Conservation (phyloP, 2,113 vertebrate species). For the Hippocampus zosterae region DNA sequence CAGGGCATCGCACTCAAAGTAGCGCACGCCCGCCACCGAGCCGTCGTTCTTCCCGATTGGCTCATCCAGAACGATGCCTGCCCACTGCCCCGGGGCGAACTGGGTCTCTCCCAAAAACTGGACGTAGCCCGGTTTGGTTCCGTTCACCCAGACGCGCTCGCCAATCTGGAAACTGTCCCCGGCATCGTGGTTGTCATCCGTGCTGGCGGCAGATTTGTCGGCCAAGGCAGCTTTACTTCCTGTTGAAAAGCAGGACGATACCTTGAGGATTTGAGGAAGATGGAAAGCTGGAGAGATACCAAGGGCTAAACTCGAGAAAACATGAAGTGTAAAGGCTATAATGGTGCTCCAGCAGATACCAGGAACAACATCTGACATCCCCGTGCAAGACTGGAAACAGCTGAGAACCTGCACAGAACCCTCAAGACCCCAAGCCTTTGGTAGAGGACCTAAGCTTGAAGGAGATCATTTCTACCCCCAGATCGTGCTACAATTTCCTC, state of each 20-base stretch:
- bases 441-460: too few relatives aligned
- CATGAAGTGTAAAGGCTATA: too few relatives aligned
- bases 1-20: conserved; percentile 91
- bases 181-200: conserved; percentile 70
- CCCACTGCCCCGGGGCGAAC: conserved; percentile 97
- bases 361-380: too few relatives aligned
- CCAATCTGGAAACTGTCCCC: conserved; percentile 86
- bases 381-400: too few relatives aligned
- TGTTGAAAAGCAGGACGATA: conserved; percentile 34
- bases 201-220: conserved; percentile 68
- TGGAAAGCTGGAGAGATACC: too few relatives aligned
- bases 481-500: too few relatives aligned
- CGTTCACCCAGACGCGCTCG: conserved; percentile 98
- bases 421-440: too few relatives aligned
- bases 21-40: conserved; percentile 90
- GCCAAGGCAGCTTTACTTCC: conserved; percentile 67
- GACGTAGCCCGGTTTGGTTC: conserved; percentile 90
- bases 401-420: too few relatives aligned
- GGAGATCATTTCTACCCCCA: too few relatives aligned
- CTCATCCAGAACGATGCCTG: conserved; percentile 93
- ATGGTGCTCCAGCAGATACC: too few relatives aligned
- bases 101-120: conserved; percentile 96
- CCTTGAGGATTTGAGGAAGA: neutral
- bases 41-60: conserved; percentile 97
- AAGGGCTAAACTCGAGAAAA: too few relatives aligned